A percentile compares a stretch with the other conserved stretches of the same genome.
Conservation (phyloP, 2,113 vertebrate genomes). For the Cardinalis cardinalis region DNA sequence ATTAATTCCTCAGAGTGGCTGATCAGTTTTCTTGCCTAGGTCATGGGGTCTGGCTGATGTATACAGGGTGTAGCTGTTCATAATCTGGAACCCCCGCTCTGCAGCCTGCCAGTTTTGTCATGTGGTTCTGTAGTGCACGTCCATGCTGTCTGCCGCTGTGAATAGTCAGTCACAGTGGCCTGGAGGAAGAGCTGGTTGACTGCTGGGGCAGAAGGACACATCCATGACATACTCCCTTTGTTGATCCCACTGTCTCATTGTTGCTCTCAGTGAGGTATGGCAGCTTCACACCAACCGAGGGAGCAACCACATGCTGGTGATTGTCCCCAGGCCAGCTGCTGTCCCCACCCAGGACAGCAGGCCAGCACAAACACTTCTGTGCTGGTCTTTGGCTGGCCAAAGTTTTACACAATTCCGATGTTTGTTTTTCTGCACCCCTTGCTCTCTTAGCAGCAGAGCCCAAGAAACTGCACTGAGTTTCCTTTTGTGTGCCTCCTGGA, state of each 20-base stretch:
- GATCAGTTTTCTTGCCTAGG: not conserved
- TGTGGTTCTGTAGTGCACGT: rapidly evolving
- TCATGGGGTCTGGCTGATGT: not conserved
- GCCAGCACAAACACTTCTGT: not conserved
- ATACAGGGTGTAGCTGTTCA: not conserved
- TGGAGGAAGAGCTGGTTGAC: not conserved
- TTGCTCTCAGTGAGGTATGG: not conserved
- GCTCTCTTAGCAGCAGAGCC: not conserved
- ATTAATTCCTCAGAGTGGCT: not conserved
- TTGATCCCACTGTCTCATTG: not conserved
- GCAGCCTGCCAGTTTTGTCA: not conserved
- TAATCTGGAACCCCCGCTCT: not conserved
- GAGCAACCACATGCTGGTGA: not conserved
- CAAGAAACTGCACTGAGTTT: not conserved
- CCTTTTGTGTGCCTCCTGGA: conserved; percentile 29
- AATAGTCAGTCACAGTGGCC: not conserved
- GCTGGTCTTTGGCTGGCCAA: not conserved
- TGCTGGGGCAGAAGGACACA: not conserved
- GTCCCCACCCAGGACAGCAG: not conserved
- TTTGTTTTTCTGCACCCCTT: not conserved
- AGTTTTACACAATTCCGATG: not conserved
- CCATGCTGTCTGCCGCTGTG: not conserved
- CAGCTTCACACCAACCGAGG: not conserved
- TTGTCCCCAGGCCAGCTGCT: not conserved
- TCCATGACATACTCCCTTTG: not conserved